phyloP scores from a whole-genome alignment of 2,888 invertebrate species.

The Gasteruption jaculator region DNA sequence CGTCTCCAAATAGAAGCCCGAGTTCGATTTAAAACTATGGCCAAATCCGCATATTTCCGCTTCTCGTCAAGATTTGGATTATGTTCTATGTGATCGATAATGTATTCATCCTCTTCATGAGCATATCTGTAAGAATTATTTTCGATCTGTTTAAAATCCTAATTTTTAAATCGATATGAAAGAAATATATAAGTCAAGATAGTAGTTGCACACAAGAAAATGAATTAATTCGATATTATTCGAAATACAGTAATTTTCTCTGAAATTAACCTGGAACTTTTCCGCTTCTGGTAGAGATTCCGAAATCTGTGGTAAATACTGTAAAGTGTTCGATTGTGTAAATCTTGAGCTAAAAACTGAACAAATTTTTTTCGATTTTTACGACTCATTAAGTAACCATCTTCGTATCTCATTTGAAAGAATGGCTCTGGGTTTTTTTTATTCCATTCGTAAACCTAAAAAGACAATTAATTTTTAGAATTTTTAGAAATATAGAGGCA shows the following conservation, averaged over 20 bases:
- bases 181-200: background rate
- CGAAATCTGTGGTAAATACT: constrained; percentile 43
- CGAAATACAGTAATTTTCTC: too few relatives aligned
- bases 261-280: too few relatives aligned
- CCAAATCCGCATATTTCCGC: constrained; percentile 34
- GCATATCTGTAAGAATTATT: constrained; percentile 29
- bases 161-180: background rate
- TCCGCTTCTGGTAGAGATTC: too few relatives aligned
- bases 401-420: constrained; percentile 27
- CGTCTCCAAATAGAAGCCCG: constrained; percentile 44
- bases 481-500: constrained; percentile 5
- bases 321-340: constrained; percentile 39
- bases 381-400: constrained; percentile 23
- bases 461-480: constrained; percentile 3
- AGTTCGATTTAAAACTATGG: constrained; percentile 38
- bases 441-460: constrained; percentile 38
- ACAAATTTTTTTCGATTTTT: constrained; percentile 37
- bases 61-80: constrained; percentile 23
- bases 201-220: constrained; percentile 2
- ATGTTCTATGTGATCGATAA: constrained; percentile 32
- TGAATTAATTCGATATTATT: constrained; percentile 1
- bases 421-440: constrained; percentile 29
- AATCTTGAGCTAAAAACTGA: constrained; percentile 40
- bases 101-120: constrained; percentile 33
- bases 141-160: background rate